Base-by-base conservation (phyloP, 2,113 vertebrate genomes). In the Carassius auratus region DNA sequence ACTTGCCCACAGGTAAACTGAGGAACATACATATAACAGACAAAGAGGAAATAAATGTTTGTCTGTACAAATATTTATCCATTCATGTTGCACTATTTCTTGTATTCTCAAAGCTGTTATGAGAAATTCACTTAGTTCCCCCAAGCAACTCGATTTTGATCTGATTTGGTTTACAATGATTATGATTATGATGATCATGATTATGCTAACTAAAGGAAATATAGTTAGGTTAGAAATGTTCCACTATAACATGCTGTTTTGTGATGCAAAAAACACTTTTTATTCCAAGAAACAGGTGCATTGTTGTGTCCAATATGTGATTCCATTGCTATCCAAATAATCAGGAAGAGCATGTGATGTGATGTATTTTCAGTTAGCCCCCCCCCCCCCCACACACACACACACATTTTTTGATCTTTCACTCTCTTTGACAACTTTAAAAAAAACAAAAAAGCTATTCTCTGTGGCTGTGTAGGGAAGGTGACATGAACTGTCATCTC, bases 1-100 rank as follows among this genome's bases (percentile, higher is more conserved):
- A 14, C 94, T 98, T 3, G 94, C 96, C 3, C 96, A 97, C 93
- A 97, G 98, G 98, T 98, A 93, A 5, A 6, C 12, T 73, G 26
- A 36, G 45, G 68, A 30, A 2, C 59, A 23, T 52, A 80, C 59
- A 23, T 52, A 80, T 26, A 48, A 26, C 21, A 62, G 52, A 62
- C 33, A 36, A 79, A 38, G 26, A 17, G 48, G 75, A 30, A 30
- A 52, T 55, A 8, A 30, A 17, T 1, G 14, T 50, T 76, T 75
- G 5, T 68, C 64, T 33, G 6, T 68, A 33, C 5, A 68, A 68
- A 3, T 8, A 17, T 69, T 36, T 21, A 71, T 71, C 3, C 36
- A 42, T 71, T 21, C 8, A 36, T 19, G 14, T 36, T 38, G 17
- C 15, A 38, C 19, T 5, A n/a, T 42, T 21, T 10, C 10, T 68